Evolutionary conservation across 2,797 vertebrate species (phyloP), one percentile per base, ranked within the genome.

Genomic region (Microhierax caerulescens): DNA sequence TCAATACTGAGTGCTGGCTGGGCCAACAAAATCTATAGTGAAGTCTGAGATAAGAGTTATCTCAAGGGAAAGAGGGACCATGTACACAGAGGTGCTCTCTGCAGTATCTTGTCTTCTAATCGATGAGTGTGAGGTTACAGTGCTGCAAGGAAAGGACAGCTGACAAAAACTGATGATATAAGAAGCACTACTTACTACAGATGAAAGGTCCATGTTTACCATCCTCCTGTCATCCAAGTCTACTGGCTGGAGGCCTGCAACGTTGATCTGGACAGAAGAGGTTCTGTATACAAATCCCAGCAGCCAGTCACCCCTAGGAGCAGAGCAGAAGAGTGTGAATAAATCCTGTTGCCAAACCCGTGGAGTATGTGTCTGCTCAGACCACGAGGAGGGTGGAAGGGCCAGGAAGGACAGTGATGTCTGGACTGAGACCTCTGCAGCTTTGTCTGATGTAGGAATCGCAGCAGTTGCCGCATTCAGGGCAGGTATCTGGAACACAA

Each of bases 191-290:
- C 99, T 99, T 97, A 99, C 99, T 95, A 99, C 98, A 0, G 99
- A 99, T 0, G 99, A 99, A 81, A 99, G 98, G 97, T 99, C 99
- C 97, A 99, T 98, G 30, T 99, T 99, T 91, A 99, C 98, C 98
- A 99, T 98, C 74, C 98, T 98, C 57, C 98, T 98, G 96, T 99
- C 98, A 51, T 98, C 98, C 78, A 99, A 95, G 92, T 93, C 96
- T 5, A 99, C 98, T 21, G 99, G 99, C 97, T 99, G 99, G 43
- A 99, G 98, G 45, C 99, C 99, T 8, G 99, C 99, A 4, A 99
- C 99, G 0, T 70, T 99, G 69, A 99, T 90, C 94, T 99, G 98
- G 92, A 97, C 99, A 5, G 99, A 98, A 17, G 99, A 99, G 24
- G 99, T 98, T 91, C 99, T 98, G 97, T 99, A 99, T 37, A 99